Evolutionary conservation across 1,140 invertebrate species (phyloP), one percentile per base, ranked within the genome.

Genomic region (Drosophila nannoptera): DNA sequence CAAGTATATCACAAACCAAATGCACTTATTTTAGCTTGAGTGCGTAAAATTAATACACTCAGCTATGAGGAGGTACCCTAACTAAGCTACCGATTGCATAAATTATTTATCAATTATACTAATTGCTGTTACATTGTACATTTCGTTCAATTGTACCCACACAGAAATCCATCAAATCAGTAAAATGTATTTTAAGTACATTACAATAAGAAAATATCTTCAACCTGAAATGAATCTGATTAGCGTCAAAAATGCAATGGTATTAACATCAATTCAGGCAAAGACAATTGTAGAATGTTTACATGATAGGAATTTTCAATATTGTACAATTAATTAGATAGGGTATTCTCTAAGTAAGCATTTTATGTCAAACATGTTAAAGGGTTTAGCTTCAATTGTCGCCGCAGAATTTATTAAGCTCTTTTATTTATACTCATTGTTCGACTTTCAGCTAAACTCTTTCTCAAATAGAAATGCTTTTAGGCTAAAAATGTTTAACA

Each of bases 341-440:
- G 60, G 59, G 60, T 62, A 53, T 53, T 22, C 40, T 42, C 60
- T 35, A 42, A 31, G 45, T 43, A 14, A 60, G 31, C 40, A 49
- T 60, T 38, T 56, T 58, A 65, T 56, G 52, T 9, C 7, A 38
- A 36, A 36, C 35, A 36, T 64, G 52, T 55, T 55, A 48, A 64
- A 48, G 35, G 22, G 48, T 36, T 52, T 61, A 68, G 59, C 61
- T 54, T 53, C 43, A 48, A 48, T 62, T 61, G 58, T 61, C 58
- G 65, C 62, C 48, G 59, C 65, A 52, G 53, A 56, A 60, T 46
- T n/a, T 46, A 46, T 67, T 60, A 32, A 62, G 48, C 56, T 46
- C 22, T 67, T 61, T 8, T 62, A 54, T 62, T 68, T 68, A 68
- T 62, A 68, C 53, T 59, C 50, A 54, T 62, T 62, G 43, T 46